phyloP scores from a whole-genome alignment of 2,888 invertebrate species.

The Tetheella fluctuosa region DNA sequence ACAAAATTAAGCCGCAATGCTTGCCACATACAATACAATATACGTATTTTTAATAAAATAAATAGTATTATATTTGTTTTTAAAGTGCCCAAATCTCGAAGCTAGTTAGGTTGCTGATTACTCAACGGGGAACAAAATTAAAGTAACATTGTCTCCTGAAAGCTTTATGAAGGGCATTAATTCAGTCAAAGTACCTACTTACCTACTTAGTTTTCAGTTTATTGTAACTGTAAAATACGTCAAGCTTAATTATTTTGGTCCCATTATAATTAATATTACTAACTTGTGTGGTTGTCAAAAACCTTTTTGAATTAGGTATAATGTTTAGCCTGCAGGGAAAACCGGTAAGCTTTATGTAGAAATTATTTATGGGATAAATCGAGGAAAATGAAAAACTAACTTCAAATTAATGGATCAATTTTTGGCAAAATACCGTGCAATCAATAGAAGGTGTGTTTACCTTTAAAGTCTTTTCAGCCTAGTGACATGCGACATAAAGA shows the following conservation, averaged over 20 bases:
- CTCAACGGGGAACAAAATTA: slow-evolving; percentile 43
- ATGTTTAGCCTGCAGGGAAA: neutral
- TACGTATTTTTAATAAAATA: neutral
- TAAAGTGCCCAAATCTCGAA: neutral
- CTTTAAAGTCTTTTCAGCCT: neutral
- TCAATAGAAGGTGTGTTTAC: neutral
- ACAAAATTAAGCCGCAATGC: too few relatives aligned
- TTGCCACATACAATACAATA: too few relatives aligned
- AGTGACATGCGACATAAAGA: slow-evolving; percentile 15
- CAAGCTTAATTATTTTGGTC: neutral
- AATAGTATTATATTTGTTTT: neutral
- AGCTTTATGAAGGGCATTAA: slow-evolving; percentile 45
- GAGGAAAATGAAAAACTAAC: too few relatives aligned
- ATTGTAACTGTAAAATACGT: neutral
- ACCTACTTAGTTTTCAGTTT: slow-evolving; percentile 37
- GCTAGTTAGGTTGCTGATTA: slow-evolving; percentile 25
- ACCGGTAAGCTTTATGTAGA: neutral
- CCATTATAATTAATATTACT: neutral
- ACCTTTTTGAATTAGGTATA: neutral
- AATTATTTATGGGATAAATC: neutral
- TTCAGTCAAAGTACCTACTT: slow-evolving; percentile 33
- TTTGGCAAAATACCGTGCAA: neutral
- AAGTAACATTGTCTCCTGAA: slow-evolving; percentile 42
- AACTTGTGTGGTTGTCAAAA: neutral
- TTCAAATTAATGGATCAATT: neutral